Evolutionary conservation across 2,797 vertebrate species (phyloP), one percentile per base, ranked within the genome.

Genomic region (Discoglossus pictus): DNA sequence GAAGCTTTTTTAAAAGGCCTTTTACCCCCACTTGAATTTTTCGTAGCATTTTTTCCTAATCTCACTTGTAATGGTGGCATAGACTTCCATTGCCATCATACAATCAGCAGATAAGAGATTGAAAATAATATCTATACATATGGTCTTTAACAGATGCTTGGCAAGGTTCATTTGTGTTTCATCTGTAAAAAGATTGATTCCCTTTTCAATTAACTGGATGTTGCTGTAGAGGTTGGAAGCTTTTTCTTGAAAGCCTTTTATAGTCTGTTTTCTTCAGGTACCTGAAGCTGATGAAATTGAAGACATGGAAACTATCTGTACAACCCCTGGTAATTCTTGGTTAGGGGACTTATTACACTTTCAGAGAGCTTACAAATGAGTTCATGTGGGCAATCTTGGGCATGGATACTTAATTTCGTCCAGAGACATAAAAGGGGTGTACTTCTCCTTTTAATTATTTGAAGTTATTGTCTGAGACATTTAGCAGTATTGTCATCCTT

Each of bases 241-340:
- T 73, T 98, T 96, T 76, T 99, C 97, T 79, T 98, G 94, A 1
- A 99, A 85, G 20, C 98, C 96, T 79, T 94, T 99, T 76, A 94
- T 86, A 4, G 89, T 96, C 70, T 90, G 91, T 80, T 92, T 98
- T 74, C 93, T 92, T 78, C 75, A 93, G 47, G 85, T 80, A 36
- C 93, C 91, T 6, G 92, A 88, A 1, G 81, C 76, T 21, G 91
- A 82, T 58, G 88, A 88, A 40, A 80, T 85, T 61, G 94, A 93
- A 61, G 95, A 96, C 2, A 93, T 75, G 72, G 96, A 93, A 39
- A 95, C 90, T 0, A 91, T 82, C 24, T 86, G 91, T 35, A 97
- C 86, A 23, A 95, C 93, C 65, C 95, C 69, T 96, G 92, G 0
- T 98, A 99, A 36, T 70, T 78, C 81, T 93, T 96, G 39, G 86